Evolutionary conservation across 1,140 invertebrate species (phyloP).

Genomic region (Maconellicoccus hirsutus): DNA sequence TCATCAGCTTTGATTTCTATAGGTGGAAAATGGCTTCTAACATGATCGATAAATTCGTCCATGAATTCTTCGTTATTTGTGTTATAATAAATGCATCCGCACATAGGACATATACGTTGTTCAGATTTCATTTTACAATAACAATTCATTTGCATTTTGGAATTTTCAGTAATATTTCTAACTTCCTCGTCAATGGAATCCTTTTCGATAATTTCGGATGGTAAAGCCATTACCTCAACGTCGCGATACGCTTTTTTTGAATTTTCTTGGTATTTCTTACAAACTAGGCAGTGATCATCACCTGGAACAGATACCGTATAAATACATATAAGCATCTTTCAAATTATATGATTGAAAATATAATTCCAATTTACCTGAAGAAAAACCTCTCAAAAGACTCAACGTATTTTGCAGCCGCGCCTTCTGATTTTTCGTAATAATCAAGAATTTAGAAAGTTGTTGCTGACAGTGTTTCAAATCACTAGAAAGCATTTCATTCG

Average conservation of each 20-base stretch:
- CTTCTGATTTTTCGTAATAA: neutral
- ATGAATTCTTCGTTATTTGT: conserved; percentile 17
- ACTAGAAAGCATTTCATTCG: neutral
- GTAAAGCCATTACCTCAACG: neutral
- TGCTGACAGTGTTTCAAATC: neutral
- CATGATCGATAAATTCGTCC: conserved; percentile 25
- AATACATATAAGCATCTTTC: neutral
- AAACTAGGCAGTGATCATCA: neutral
- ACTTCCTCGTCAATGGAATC: conserved; percentile 11
- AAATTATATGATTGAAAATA: neutral
- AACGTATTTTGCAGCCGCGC: neutral
- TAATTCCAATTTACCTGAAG: neutral
- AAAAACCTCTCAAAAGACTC: neutral
- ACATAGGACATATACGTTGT: conserved; percentile 23
- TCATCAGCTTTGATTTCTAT: conserved; percentile 10
- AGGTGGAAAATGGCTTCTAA: conserved; percentile 25
- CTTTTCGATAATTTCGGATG: neutral
- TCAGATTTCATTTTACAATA: conserved; percentile 4
- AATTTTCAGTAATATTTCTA: conserved; percentile 14
- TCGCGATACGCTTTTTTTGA: neutral
- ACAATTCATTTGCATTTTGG: conserved; percentile 5
- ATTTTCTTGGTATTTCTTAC: neutral
- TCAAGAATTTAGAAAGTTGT: neutral
- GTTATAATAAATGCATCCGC: conserved; percentile 20
- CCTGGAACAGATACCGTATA: neutral